Evolutionary conservation across 2,888 invertebrate species (phyloP).

Genomic region (Nomada flava): DNA sequence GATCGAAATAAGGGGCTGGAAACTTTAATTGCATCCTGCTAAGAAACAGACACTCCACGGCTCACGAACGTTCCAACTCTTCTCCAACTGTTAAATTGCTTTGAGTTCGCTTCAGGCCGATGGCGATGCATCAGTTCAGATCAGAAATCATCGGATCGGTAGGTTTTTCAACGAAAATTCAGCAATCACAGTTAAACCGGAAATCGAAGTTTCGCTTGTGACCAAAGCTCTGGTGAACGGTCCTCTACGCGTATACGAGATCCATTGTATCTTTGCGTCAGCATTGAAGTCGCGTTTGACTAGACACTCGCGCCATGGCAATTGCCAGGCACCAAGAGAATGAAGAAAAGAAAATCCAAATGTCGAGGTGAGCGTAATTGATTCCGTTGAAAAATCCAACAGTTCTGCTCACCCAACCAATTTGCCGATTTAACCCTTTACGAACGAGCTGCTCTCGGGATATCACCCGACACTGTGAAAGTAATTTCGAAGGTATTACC

Average conservation of each 20-base stretch:
- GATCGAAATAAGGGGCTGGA: conserved; percentile 36
- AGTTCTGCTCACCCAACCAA: conserved; percentile 12
- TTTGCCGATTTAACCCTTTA: conserved; percentile 30
- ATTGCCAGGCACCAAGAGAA: background rate
- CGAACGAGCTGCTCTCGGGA: background rate
- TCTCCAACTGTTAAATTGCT: conserved; percentile 56
- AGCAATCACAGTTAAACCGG: background rate
- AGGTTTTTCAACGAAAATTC: conserved; percentile 34
- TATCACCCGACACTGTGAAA: background rate
- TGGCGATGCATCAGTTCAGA: conserved; percentile 65
- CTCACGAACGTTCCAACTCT: conserved; percentile 42
- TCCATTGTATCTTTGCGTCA: background rate
- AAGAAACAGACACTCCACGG: conserved; percentile 37
- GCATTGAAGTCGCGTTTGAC: conserved; percentile 29
- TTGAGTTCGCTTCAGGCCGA: conserved; percentile 45
- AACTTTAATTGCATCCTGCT: conserved; percentile 59
- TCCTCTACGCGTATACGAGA: background rate
- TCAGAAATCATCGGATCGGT: conserved; percentile 55
- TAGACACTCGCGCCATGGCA: conserved; percentile 2
- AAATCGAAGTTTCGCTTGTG: background rate
- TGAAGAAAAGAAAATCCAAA: conserved; percentile 32
- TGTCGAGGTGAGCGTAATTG: conserved; percentile 16
- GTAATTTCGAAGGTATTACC: conserved; percentile 25
- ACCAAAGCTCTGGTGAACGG: background rate
- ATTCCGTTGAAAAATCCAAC: conserved; percentile 1